Conservation (phyloP, 2,888 invertebrate genomes). For the Hypercompe scribonia region DNA sequence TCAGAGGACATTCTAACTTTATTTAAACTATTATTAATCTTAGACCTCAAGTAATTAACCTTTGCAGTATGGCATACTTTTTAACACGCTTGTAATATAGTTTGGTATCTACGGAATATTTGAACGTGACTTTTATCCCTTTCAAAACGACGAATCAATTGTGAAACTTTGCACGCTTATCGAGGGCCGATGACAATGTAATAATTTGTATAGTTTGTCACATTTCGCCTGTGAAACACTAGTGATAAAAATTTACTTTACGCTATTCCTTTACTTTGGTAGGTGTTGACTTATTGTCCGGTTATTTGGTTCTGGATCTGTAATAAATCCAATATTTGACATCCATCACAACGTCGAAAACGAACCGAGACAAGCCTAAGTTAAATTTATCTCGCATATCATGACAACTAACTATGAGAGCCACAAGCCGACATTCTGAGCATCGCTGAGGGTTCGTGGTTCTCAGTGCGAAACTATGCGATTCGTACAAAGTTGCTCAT, state of each 20-base stretch:
- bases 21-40: too few species aligned
- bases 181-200: too few species aligned
- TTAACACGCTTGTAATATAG: too few species aligned
- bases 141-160: too few species aligned
- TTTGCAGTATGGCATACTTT: too few species aligned
- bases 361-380: not conserved
- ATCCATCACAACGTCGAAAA: not conserved
- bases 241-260: not conserved
- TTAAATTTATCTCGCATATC: not conserved
- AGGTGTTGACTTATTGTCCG: not conserved
- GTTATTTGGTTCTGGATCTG: too few species aligned
- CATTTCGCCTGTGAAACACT: not conserved
- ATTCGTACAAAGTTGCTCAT: not conserved
- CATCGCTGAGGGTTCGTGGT: not conserved
- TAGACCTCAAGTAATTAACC: too few species aligned
- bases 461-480: not conserved
- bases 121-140: too few species aligned
- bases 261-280: not conserved
- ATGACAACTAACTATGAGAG: not conserved
- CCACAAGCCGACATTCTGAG: not conserved
- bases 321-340: not conserved
- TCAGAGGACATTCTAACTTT: too few species aligned
- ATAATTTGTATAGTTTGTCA: too few species aligned
- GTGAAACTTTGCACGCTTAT: too few species aligned
- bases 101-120: too few species aligned